phyloP scores from a whole-genome alignment of 2,888 invertebrate genomes.

The Andrena praecox region DNA sequence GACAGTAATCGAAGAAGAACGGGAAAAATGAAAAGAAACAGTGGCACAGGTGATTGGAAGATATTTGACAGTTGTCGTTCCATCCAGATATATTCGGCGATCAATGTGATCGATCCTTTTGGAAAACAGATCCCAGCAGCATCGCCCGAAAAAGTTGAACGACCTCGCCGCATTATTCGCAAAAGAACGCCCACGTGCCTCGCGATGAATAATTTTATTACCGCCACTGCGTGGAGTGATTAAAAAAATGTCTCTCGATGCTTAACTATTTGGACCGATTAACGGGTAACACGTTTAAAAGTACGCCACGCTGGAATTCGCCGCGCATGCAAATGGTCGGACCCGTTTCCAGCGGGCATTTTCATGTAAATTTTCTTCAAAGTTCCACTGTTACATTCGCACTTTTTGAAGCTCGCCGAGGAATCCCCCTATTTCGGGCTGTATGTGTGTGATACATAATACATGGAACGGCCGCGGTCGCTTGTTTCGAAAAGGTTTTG shows the following conservation, averaged over 20 bases:
- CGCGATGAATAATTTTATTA: not conserved
- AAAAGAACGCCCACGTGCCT: not conserved
- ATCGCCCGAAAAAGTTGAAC: not conserved
- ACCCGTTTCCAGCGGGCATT: conserved; percentile 42
- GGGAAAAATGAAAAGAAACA: too few relatives aligned
- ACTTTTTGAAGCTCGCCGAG: conserved; percentile 43
- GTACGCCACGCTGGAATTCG: conserved; percentile 26
- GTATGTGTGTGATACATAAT: conserved; percentile 55
- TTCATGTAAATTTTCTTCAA: conserved; percentile 62
- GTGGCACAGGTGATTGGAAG: too few relatives aligned
- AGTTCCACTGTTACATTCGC: conserved; percentile 45
- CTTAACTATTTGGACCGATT: conserved; percentile 11
- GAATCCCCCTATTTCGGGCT: conserved; percentile 46
- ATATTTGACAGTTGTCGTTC: too few relatives aligned
- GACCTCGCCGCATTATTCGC: not conserved
- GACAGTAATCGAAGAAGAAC: too few relatives aligned
- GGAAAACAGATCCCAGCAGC: too few relatives aligned
- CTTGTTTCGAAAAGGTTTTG: conserved; percentile 57
- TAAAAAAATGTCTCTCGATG: not conserved
- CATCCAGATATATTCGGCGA: too few relatives aligned
- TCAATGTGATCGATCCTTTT: too few relatives aligned
- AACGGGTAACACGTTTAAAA: conserved; percentile 13
- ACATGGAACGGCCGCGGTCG: conserved; percentile 48
- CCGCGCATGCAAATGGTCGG: conserved; percentile 46
- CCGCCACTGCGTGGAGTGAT: not conserved